Base-by-base conservation (phyloP, 2,113 vertebrate genomes). In the Sinocyclocheilus anshuiensis region DNA sequence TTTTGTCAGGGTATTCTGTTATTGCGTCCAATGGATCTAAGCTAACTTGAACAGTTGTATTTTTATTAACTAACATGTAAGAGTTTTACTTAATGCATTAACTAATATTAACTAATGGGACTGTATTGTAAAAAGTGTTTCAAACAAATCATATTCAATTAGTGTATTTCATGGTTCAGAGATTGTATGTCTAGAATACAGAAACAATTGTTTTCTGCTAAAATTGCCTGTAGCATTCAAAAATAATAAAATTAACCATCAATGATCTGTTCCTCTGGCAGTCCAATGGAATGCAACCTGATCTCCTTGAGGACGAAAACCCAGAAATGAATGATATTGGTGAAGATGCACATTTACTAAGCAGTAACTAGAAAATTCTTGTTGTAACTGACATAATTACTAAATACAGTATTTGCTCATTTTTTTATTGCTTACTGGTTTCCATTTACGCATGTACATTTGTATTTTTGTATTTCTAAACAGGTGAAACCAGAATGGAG, bases 301-400 rank as follows among this genome's bases (percentile, higher is more conserved):
- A 83, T 13, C 77, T 80, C 42, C 79, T 85, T 7, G 87, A 89
- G 48, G 75, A 88, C n/a, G 88, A 89, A 71, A 69, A 84, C 13
- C 16, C 16, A 22, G 77, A 89, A 61, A 72, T 88, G 16, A 20
- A 36, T 81, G 82, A 50, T 15, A 65, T 20, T 39, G 69, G 65
- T 24, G 42, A 81, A 74, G 55, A 77, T 29, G 4, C 80, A 18
- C 39, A 77, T 75, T 53, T 67, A 48, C 63, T 55, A 5, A 36
- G 74, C 1, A 63, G 71, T 89, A 86, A 86, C 3, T 22, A 61
- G 0, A 33, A 39, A 29, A 11, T 81, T 71, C 33, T 72, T 63
- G 13, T 48, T 45, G 22, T 16, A 13, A 26, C 4, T n/a, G 16
- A 81, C 20, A 4, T 42, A 13, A 42, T 81, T 39, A 45, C 12